Base-by-base conservation (phyloP, 2,888 invertebrate species). In the Bedellia somnulentella region DNA sequence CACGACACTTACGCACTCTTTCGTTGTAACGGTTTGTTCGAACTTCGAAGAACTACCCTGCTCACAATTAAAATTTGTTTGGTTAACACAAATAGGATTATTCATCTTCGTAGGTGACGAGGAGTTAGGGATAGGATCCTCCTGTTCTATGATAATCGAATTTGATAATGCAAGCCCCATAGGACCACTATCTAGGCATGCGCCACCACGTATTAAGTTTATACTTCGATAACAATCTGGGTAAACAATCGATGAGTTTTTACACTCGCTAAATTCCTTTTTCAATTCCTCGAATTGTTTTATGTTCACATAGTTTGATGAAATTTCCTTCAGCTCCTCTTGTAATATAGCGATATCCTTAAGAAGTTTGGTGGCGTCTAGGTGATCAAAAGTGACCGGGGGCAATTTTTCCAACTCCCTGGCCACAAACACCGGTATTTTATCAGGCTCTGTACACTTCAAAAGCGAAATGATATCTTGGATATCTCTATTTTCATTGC, bases 341-440 rank as follows among this genome's bases (percentile, higher is more conserved):
- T 13, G 11, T 12, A 24, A 13, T 12, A 4, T 13, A 3, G 6
- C 13, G 3, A 24, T 3, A 4, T 24, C 13, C n/a, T 24, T 24
- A 4, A 24, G 25, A 5, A 24, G 6, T n/a, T 10, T 13, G 6
- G 25, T 24, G 14, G 4, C 4, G 13, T 24, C 25, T 3, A 24
- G 25, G 13, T 24, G 25, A n/a, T 24, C 25, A 24, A 24, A 24
- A 5, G 25, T 24, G 4, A 24, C 13, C 5, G 25, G 25, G 13
- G 25, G 13, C 14, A 24, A 24, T 12, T 12, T 10, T 5, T 24
- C 12, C 12, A 24, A 14, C 13, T 13, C 5, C 9, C 25, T 12
- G 4, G 25, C 25, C 11, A 24, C 25, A n/a, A 24, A 24, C 5
- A 24, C 13, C 4, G 25, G 25, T 6, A 24, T 24, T 24, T 12